Evolutionary conservation across 2,888 invertebrate genomes (phyloP), one percentile per base, ranked within the genome.

Genomic region (Girardia tigrina): DNA sequence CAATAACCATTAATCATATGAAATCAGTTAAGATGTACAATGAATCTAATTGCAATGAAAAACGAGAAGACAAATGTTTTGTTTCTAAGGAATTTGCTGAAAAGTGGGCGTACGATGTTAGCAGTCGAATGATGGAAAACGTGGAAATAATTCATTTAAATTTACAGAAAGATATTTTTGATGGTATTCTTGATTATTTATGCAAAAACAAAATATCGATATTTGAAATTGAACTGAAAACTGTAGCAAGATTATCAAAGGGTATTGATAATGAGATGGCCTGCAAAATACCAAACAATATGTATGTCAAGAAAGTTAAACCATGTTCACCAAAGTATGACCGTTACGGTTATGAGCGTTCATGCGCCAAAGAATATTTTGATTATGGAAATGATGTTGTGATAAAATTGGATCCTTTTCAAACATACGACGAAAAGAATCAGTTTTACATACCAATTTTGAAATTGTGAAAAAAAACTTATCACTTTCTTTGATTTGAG

Each of bases 311-410:
- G 6, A 56, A 56, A 56, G 2, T n/a, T 20, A 56, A 56, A 23
- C 56, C 56, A 56, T 56, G 56, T 56, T 56, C n/a, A 56, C 56
- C 56, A 56, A 56, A 56, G 23, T 56, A 56, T 56, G 56, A 56
- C n/a, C 56, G 56, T 20, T 56, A 56, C 23, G 56, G 56, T 56
- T 56, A 56, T n/a, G 2, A 20, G n/a, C 56, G 56, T 12, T 6
- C n/a, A 56, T 56, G 56, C 23, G 20, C 56, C 2, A n/a, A 16
- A 6, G 56, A 56, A 16, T 12, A 12, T 56, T n/a, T 56, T 2
- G 56, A 56, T 56, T 56, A 8, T n/a, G 56, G 56, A 56, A 16
- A n/a, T n/a, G 56, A 56, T 8, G n/a, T 56, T 16, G 23, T 56
- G 4, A 20, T 23, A 8, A 56, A 56, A 16, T 56, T 56, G n/a